Base-by-base conservation (phyloP, 2,113 vertebrate species). In the Himantopus leucocephalus region DNA sequence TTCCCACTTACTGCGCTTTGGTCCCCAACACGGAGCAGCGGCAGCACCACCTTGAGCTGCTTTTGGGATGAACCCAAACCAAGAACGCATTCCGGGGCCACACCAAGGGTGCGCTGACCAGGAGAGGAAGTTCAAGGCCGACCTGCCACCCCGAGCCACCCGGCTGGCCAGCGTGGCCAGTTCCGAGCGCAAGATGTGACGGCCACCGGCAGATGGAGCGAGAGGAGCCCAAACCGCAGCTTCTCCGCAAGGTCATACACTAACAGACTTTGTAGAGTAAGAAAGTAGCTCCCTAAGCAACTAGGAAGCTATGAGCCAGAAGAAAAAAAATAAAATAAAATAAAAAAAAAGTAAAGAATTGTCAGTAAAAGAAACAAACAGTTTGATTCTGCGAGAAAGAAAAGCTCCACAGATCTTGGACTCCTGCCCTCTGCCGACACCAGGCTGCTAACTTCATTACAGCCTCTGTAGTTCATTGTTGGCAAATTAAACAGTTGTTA, bases 171-270 rank as follows among this genome's bases (percentile, higher is more conserved):
- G 9, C 1, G 14, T 10, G n/a, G 41, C 43, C 52, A 15, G 26
- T 20, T 20, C 11, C 6, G 3, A 43, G 55, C 17, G 7, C 53
- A 16, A 27, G 87, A 34, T 8, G 47, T 5, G 56, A 24, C 34
- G 43, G 58, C 18, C 8, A 41, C 96, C 97, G 37, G 91, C 90
- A 97, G 97, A 67, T 93, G 97, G 97, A 90, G 92, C 19, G 81
- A 89, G 37, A 72, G 86, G 90, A 90, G 68, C 78, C 47, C 12
- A 1, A 59, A 83, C 37, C 1, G 18, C 68, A 9, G 10, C 75
- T 62, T 24, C 80, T 29, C 72, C 0, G 17, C 96, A 96, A 97
- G 94, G 97, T 93, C 94, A 95, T 4, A 13, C 1, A 6, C 43
- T 37, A 63, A n/a, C 15, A 45, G 20, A 5, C 56, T 16, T 3